Evolutionary conservation across 2,113 vertebrate genomes (phyloP).

Genomic region (Athene noctua): DNA sequence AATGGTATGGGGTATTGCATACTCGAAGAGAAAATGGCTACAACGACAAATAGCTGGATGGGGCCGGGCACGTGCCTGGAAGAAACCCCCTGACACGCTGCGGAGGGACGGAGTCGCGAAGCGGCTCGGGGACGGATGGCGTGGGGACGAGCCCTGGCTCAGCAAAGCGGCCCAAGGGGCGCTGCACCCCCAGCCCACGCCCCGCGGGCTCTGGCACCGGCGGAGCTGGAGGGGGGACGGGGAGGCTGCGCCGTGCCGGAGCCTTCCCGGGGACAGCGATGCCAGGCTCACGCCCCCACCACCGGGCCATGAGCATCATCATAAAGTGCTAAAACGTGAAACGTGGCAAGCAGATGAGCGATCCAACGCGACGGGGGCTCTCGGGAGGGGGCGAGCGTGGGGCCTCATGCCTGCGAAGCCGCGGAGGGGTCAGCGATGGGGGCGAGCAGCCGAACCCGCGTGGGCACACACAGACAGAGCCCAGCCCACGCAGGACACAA

Average conservation of each 20-base stretch:
- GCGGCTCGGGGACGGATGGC: background rate
- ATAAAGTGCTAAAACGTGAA: constrained; percentile 48
- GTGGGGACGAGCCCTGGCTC: background rate
- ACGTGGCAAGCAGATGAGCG: background rate
- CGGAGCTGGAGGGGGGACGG: background rate
- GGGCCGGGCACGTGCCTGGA: background rate
- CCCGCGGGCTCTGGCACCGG: background rate
- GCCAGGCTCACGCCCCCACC: background rate
- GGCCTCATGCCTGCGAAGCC: background rate
- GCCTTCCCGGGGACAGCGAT: rapidly evolving
- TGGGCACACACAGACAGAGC: background rate
- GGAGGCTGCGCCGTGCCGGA: background rate
- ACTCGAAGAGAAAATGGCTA: constrained; percentile 63
- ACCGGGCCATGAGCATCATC: background rate
- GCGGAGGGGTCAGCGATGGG: background rate
- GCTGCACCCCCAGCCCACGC: background rate
- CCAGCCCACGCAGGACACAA: background rate
- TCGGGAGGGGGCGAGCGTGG: rapidly evolving
- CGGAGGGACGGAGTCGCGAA: background rate
- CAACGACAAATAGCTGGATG: constrained; percentile 12
- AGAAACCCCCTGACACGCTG: background rate
- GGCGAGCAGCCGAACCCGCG: background rate
- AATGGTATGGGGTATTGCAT: constrained; percentile 72
- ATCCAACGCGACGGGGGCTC: background rate
- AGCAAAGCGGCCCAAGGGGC: background rate